Conservation (phyloP, 2,113 vertebrate genomes). For the Rhodinocichla rosea region DNA sequence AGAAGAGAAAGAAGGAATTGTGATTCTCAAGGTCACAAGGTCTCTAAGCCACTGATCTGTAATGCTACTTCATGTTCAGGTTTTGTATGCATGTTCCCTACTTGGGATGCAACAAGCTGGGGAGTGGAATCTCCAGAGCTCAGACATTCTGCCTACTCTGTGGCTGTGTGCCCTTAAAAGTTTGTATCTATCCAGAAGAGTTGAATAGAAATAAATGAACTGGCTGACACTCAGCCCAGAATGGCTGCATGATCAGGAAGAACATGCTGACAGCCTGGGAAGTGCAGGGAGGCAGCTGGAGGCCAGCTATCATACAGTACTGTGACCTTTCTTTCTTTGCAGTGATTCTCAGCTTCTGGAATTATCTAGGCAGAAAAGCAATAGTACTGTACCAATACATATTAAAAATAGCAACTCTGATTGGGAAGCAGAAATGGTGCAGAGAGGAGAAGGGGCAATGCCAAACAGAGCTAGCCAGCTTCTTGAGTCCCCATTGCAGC, state of each 20-base stretch:
- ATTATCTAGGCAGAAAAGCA: neutral
- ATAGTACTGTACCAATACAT: accelerated
- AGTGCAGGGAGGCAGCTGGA: neutral
- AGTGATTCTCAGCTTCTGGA: neutral
- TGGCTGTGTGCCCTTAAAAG: neutral
- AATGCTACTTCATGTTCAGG: neutral
- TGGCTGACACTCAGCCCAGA: neutral
- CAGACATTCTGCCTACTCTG: neutral
- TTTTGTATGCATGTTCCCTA: neutral
- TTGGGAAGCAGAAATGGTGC: neutral
- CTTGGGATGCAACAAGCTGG: neutral
- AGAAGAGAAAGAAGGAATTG: neutral
- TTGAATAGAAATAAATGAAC: neutral
- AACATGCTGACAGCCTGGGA: neutral
- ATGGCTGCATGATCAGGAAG: neutral
- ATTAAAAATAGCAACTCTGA: neutral
- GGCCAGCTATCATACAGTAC: neutral
- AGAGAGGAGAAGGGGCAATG: neutral
- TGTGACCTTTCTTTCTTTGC: neutral
- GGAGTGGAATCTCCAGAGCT: neutral
- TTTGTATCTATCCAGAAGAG: neutral
- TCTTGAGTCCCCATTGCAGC: neutral
- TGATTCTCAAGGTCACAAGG: neutral
- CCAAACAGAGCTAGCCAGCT: neutral
- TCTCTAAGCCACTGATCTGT: neutral